These are phyloP conservation scores for Amphimallon solstitiale DNA, from an alignment of 2,888 invertebrate species.

Conservation along the genomic window DNA sequence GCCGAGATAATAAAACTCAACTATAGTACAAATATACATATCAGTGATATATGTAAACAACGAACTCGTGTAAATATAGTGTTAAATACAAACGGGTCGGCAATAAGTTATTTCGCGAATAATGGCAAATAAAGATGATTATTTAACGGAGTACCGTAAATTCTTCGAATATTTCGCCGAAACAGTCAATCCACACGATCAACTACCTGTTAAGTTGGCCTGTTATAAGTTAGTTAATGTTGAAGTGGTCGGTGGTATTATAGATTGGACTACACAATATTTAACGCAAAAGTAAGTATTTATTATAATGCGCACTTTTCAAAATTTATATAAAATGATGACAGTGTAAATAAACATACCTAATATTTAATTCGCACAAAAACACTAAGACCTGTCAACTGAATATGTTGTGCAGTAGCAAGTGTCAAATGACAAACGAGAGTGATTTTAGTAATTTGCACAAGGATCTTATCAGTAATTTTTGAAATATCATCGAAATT, in stretches of 20 bases:
- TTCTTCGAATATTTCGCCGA: conserved; percentile 79
- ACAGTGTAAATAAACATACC: conserved; percentile 16
- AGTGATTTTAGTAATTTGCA: not conserved
- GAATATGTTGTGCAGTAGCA: conserved; percentile 7
- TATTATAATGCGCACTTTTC: conserved; percentile 5
- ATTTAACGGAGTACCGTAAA: conserved; percentile 74
- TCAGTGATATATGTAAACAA: conserved; percentile 53
- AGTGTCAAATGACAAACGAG: conserved; percentile 28
- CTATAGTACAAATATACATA: conserved; percentile 56
- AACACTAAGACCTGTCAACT: conserved; percentile 3
- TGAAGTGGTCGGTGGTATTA: conserved; percentile 79
- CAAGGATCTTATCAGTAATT: conserved; percentile 16
- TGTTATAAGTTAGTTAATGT: conserved; percentile 74
- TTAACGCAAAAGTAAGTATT: conserved; percentile 79
- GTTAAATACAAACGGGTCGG: conserved; percentile 40
- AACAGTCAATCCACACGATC: conserved; percentile 76
- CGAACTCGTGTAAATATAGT: conserved; percentile 51
- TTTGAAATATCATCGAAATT: conserved; percentile 5
- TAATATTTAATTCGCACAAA: not conserved
- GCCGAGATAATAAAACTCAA: conserved; percentile 43
- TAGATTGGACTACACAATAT: conserved; percentile 81
- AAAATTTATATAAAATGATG: conserved; percentile 4
- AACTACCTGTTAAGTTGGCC: conserved; percentile 77
- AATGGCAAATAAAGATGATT: conserved; percentile 72
- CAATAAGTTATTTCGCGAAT: conserved; percentile 46